Conservation (phyloP, 2,888 invertebrate genomes). For the Galeruca laticollis region DNA sequence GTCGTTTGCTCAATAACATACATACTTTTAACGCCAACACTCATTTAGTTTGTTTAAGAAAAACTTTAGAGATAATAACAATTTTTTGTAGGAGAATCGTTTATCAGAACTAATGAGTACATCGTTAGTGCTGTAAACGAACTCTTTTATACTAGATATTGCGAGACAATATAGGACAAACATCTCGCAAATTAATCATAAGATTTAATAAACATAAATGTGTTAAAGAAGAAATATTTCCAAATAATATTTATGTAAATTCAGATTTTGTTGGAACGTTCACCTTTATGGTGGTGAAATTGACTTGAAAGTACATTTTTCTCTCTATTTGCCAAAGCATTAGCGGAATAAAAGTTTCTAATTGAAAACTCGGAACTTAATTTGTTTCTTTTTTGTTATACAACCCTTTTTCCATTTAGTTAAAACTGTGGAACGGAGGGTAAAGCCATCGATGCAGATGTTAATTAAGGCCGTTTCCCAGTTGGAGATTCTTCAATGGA, state of each 20-base stretch:
- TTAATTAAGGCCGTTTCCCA: constrained; percentile 20
- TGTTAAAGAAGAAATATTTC: not conserved
- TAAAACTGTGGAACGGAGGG: not conserved
- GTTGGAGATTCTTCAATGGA: constrained; percentile 10
- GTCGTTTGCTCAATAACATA: no score
- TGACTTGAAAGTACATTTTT: not conserved
- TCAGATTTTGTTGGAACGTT: no score
- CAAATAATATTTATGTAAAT: not conserved
- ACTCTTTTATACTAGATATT: no score
- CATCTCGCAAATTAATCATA: not conserved
- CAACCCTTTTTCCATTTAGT: constrained; percentile 17
- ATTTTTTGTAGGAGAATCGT: not conserved
- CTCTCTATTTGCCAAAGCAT: not conserved
- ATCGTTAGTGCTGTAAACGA: no score
- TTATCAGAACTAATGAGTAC: no score
- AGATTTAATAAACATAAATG: not conserved
- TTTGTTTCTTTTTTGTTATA: constrained; percentile 9
- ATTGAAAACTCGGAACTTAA: constrained; percentile 1
- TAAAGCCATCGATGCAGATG: constrained; percentile 20
- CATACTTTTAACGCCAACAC: no score
- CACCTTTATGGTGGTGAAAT: no score
- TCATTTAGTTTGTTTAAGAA: no score
- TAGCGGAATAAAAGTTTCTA: not conserved
- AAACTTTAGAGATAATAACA: no score
- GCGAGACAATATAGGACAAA: not conserved